Conservation (phyloP, 1,140 invertebrate species). For the Magallana gigas region DNA sequence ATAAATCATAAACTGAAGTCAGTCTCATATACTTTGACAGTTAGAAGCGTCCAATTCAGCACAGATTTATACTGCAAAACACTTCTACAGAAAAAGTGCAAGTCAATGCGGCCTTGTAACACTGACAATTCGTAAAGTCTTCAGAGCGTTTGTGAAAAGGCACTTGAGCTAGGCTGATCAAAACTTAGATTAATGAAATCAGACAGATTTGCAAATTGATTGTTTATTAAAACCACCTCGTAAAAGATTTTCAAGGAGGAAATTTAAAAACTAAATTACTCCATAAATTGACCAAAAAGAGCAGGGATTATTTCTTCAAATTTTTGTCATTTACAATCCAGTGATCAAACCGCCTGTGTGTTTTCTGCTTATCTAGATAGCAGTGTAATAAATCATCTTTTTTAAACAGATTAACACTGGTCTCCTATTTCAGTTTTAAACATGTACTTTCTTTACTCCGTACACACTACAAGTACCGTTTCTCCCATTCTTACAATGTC, state of each 20-base stretch:
- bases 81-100: too few species aligned
- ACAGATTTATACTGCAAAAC: too few species aligned
- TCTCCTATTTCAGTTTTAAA: neutral
- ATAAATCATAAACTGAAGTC: too few species aligned
- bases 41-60: too few species aligned
- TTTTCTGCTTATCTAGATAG: conserved; percentile 19
- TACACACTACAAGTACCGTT: too few species aligned
- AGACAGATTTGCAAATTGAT: neutral
- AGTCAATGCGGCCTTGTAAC: too few species aligned
- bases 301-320: neutral
- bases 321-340: neutral
- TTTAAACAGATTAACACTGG: neutral
- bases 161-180: neutral
- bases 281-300: neutral
- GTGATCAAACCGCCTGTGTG: neutral
- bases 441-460: too few species aligned
- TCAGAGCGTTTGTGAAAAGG: neutral
- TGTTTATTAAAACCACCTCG: neutral
- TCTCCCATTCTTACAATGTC: too few species aligned
- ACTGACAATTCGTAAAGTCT: neutral
- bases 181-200: neutral
- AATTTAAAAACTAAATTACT: neutral
- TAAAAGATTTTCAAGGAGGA: neutral
- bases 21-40: too few species aligned
- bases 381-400: conserved; percentile 23